phyloP scores from a whole-genome alignment of 2,797 vertebrate genomes.

The Phoebastria nigripes region DNA sequence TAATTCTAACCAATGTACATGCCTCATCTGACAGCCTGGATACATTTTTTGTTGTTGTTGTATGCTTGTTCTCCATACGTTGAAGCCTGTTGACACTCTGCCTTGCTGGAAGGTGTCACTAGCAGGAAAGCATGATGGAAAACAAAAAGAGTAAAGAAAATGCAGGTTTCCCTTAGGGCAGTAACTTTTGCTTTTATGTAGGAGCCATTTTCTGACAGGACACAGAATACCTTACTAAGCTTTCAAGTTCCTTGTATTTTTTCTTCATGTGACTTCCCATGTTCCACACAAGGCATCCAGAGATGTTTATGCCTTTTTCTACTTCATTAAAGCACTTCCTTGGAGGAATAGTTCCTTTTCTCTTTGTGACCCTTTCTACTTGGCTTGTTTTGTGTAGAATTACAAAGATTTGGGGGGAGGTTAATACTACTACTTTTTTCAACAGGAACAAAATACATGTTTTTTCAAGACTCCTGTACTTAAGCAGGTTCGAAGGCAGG shows the following conservation, averaged over 20 bases:
- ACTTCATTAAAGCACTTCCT: neutral
- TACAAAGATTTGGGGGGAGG: neutral
- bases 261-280: neutral
- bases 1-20: neutral
- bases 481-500: slow-evolving; percentile 12
- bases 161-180: slow-evolving; percentile 20
- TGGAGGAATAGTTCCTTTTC: neutral
- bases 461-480: neutral
- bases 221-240: slow-evolving; percentile 14
- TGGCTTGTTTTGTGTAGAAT: neutral
- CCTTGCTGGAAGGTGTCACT: neutral
- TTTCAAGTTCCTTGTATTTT: slow-evolving; percentile 9
- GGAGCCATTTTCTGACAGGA: slow-evolving; percentile 55
- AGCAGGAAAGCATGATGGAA: neutral
- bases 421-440: neutral
- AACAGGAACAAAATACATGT: neutral
- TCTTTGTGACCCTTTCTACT: neutral
- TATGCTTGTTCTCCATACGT: neutral
- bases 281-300: slow-evolving; percentile 8
- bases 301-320: slow-evolving; percentile 9
- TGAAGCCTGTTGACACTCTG: neutral
- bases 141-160: slow-evolving; percentile 25
- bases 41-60: neutral
- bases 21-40: neutral
- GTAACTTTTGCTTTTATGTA: slow-evolving; percentile 29